These are phyloP conservation scores for Netelia fuscicornis DNA, from an alignment of 2,888 invertebrate genomes.

Conservation along the genomic window DNA sequence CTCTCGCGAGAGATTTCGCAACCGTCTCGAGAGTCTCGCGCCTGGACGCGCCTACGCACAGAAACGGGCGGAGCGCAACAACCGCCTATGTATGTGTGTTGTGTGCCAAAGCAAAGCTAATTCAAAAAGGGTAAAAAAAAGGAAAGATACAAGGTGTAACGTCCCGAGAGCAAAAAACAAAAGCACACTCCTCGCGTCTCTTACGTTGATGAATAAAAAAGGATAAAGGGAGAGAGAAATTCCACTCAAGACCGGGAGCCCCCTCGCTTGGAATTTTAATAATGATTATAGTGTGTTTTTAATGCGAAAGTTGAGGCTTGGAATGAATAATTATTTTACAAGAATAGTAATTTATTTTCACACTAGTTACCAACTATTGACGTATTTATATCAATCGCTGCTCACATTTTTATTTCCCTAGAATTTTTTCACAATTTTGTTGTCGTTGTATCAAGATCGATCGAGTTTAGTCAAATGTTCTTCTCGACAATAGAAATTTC, in stretches of 20 bases:
- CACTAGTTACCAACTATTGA: background rate
- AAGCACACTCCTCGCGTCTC: constrained; percentile 54
- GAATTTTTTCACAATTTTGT: background rate
- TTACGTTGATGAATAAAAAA: constrained; percentile 53
- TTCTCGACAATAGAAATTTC: constrained; percentile 12
- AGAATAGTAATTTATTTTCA: background rate
- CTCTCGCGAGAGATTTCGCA: constrained; percentile 46
- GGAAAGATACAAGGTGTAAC: constrained; percentile 76
- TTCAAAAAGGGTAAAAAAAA: constrained; percentile 80
- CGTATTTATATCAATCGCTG: too few species aligned
- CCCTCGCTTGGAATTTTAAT: constrained; percentile 84
- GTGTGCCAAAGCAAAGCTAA: constrained; percentile 80
- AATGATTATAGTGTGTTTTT: constrained; percentile 84
- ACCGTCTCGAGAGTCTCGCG: constrained; percentile 63
- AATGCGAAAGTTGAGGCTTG: background rate
- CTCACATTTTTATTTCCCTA: too few species aligned
- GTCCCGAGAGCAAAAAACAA: constrained; percentile 76
- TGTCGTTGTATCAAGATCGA: constrained; percentile 12
- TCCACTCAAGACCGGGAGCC: constrained; percentile 83
- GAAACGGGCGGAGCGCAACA: constrained; percentile 77
- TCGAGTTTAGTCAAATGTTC: background rate
- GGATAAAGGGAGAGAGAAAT: constrained; percentile 50
- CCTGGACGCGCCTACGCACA: constrained; percentile 80
- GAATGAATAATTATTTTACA: background rate
- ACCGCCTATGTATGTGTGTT: constrained; percentile 29